These are phyloP conservation scores for Notarius quadriscutis DNA, from an alignment of 2,113 vertebrate species.

Conservation along the genomic window DNA sequence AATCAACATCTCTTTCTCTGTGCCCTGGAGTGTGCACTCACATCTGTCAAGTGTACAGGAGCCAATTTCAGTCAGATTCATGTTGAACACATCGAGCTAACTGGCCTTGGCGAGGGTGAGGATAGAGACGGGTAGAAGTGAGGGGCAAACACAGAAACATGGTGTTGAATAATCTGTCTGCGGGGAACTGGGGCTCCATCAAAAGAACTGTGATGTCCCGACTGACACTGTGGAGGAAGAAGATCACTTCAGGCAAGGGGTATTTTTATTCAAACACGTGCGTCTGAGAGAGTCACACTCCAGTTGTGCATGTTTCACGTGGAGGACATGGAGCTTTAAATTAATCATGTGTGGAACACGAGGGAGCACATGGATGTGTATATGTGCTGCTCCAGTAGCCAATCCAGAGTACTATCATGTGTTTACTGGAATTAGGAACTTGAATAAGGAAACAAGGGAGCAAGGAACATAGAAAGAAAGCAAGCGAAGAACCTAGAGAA, in stretches of 20 bases:
- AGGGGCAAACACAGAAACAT: constrained; percentile 9
- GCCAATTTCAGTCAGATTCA: constrained; percentile 31
- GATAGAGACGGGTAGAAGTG: neutral
- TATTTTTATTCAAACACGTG: constrained; percentile 17
- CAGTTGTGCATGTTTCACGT: neutral
- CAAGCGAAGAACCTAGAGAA: accelerated
- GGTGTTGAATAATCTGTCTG: constrained; percentile 43
- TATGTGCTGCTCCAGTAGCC: neutral
- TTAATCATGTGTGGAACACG: neutral
- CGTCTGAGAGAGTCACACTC: neutral
- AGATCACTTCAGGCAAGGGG: neutral
- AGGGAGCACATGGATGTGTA: neutral
- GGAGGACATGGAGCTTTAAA: neutral
- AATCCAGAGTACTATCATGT: neutral
- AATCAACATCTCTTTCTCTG: constrained; percentile 26
- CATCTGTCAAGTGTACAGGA: constrained; percentile 26
- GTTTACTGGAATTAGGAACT: neutral
- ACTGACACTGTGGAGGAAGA: neutral
- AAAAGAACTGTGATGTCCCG: constrained; percentile 22
- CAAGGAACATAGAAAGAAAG: no score
- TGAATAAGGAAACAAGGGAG: neutral
- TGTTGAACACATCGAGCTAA: constrained; percentile 15
- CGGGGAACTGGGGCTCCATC: constrained; percentile 20
- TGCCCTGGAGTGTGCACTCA: constrained; percentile 26
- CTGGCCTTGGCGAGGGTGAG: constrained; percentile 19